Evolutionary conservation across 2,113 vertebrate genomes (phyloP).

Genomic region (Platichthys stellatus): DNA sequence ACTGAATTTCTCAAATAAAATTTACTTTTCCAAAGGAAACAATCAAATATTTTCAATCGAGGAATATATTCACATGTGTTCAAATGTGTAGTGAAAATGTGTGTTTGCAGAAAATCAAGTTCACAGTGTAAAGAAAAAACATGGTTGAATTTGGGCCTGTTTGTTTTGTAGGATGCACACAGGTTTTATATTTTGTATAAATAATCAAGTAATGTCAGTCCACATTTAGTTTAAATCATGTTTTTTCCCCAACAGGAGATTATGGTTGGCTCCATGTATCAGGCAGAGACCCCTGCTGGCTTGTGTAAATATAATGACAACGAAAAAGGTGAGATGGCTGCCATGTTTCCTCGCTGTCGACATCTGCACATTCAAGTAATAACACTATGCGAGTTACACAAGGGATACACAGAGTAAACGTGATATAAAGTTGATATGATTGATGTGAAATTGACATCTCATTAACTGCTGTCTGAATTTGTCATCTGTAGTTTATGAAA

Average conservation of each 20-base stretch:
- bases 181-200: too few relatives aligned
- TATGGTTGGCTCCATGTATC: slow-evolving; percentile 99
- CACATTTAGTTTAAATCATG: neutral
- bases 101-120: neutral
- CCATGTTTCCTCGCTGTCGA: neutral
- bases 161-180: too few relatives aligned
- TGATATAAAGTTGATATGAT: too few relatives aligned
- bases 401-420: neutral
- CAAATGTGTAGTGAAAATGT: too few relatives aligned
- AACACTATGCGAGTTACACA: neutral
- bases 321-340: slow-evolving; percentile 87
- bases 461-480: neutral
- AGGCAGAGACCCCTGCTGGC: slow-evolving; percentile 95
- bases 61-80: too few relatives aligned
- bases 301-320: slow-evolving; percentile 94
- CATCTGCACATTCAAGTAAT: neutral
- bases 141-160: too few relatives aligned
- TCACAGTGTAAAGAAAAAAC: neutral
- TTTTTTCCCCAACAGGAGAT: slow-evolving; percentile 87
- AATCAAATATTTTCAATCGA: neutral
- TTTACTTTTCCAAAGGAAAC: neutral
- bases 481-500: slow-evolving; percentile 88
- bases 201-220: neutral
- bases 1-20: neutral
- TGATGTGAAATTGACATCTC: neutral